These are phyloP conservation scores for Chrysaora quinquecirrha DNA, from an alignment of 30 jellyfish, hydroid and myxozoan genomes.

Conservation along the genomic window DNA sequence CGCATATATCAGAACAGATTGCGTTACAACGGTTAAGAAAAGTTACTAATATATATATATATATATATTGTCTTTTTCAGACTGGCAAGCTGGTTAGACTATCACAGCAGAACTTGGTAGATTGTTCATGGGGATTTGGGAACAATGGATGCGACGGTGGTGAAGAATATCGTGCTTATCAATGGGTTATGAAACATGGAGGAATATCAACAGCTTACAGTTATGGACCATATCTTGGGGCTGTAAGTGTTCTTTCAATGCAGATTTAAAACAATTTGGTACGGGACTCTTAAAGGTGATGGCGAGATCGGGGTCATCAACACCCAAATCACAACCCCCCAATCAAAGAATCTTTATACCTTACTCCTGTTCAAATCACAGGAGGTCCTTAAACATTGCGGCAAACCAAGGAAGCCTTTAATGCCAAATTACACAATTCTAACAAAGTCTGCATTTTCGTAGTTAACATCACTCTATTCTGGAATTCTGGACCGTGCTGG, in stretches of 20 bases:
- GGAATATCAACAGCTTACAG: slow-evolving; percentile 73
- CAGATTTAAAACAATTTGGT: background rate
- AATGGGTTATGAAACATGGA: slow-evolving; percentile 90
- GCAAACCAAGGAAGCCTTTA: no score
- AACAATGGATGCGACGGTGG: slow-evolving; percentile 88
- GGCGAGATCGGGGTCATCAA: no score
- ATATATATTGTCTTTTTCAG: slow-evolving; percentile 11
- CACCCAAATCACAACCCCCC: no score
- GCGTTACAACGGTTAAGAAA: background rate
- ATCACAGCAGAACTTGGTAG: slow-evolving; percentile 77
- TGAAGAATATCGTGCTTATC: slow-evolving; percentile 72
- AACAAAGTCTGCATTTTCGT: no score
- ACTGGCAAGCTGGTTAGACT: slow-evolving; percentile 71
- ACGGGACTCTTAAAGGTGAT: no score
- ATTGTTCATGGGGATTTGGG: slow-evolving; percentile 86
- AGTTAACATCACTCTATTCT: no score
- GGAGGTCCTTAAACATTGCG: no score
- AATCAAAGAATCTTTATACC: no score
- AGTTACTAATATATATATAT: background rate
- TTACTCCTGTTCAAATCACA: no score
- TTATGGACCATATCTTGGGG: slow-evolving; percentile 77
- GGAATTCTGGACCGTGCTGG: no score
- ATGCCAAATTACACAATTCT: no score
- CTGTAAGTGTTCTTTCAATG: slow-evolving; percentile 39
- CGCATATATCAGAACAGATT: no score